Evolutionary conservation across 2,888 invertebrate species (phyloP).

Genomic region (Lithosia quadra): DNA sequence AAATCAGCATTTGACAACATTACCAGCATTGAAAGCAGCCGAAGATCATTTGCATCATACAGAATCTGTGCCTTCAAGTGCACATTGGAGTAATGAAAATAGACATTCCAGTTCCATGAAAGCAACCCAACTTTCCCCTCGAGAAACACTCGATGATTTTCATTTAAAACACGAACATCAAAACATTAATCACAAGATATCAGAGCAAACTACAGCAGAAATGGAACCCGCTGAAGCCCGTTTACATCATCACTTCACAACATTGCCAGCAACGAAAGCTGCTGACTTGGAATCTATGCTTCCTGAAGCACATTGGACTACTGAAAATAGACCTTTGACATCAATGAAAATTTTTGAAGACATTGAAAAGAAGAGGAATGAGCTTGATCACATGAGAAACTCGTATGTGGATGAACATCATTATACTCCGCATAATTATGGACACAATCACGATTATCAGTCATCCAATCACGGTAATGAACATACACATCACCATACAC

Average conservation of each 20-base stretch:
- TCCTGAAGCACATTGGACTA: constrained; percentile 30
- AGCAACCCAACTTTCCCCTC: background rate
- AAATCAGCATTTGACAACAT: background rate
- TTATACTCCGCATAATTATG: constrained; percentile 29
- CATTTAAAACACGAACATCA: constrained; percentile 13
- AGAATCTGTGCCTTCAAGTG: background rate
- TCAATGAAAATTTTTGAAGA: constrained; percentile 47
- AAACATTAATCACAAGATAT: constrained; percentile 10
- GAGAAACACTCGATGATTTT: background rate
- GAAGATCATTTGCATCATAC: background rate
- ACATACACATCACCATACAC: constrained; percentile 22
- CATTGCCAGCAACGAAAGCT: constrained; percentile 22
- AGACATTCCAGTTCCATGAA: background rate
- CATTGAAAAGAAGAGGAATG: constrained; percentile 27
- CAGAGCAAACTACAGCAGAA: constrained; percentile 13
- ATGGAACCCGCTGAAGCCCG: constrained; percentile 11
- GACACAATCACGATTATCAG: constrained; percentile 31
- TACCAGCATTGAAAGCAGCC: background rate
- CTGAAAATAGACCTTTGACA: constrained; percentile 35
- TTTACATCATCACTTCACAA: constrained; percentile 26
- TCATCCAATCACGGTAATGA: constrained; percentile 21
- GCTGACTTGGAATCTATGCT: constrained; percentile 24
- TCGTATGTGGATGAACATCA: constrained; percentile 32
- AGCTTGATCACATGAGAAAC: constrained; percentile 14
- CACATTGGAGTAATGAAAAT: constrained; percentile 2